phyloP scores from a whole-genome alignment of 2,888 invertebrate genomes.

The Pseudanteris insignis region DNA sequence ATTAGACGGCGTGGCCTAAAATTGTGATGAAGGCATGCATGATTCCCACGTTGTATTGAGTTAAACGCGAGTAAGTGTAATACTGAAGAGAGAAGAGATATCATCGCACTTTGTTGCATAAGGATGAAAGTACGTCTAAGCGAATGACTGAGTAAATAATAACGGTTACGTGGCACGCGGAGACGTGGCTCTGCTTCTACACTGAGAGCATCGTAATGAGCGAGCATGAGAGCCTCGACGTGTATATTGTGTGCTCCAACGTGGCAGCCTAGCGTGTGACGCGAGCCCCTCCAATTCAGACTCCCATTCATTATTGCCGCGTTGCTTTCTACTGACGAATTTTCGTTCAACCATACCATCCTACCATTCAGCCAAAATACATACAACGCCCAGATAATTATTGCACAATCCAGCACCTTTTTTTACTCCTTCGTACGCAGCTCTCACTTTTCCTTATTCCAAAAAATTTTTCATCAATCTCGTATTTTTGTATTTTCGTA shows the following conservation, averaged over 20 bases:
- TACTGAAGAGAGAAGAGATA: slow-evolving; percentile 48
- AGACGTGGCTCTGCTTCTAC: slow-evolving; percentile 47
- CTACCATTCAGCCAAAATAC: too few relatives aligned
- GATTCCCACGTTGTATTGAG: slow-evolving; percentile 27
- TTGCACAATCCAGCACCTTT: too few relatives aligned
- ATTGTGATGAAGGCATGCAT: slow-evolving; percentile 16
- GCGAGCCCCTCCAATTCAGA: too few relatives aligned
- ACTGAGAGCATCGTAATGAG: slow-evolving; percentile 44
- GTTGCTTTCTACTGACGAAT: too few relatives aligned
- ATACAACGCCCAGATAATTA: too few relatives aligned
- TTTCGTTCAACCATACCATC: too few relatives aligned
- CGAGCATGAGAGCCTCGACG: slow-evolving; percentile 29
- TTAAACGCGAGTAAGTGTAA: slow-evolving; percentile 14
- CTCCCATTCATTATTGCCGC: too few relatives aligned
- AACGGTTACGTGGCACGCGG: slow-evolving; percentile 59
- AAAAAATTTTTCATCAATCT: too few relatives aligned
- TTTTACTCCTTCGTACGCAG: too few relatives aligned
- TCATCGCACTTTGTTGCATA: slow-evolving; percentile 59
- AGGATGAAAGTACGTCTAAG: slow-evolving; percentile 61
- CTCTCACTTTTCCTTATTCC: too few relatives aligned
- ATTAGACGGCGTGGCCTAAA: too few relatives aligned
- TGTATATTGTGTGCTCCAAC: slow-evolving; percentile 31
- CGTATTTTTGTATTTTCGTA: too few relatives aligned
- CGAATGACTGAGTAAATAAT: slow-evolving; percentile 64
- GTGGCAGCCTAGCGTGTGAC: slow-evolving; percentile 34